phyloP scores from a whole-genome alignment of 2,797 vertebrate species.

The Micropoecilia bifurca region DNA sequence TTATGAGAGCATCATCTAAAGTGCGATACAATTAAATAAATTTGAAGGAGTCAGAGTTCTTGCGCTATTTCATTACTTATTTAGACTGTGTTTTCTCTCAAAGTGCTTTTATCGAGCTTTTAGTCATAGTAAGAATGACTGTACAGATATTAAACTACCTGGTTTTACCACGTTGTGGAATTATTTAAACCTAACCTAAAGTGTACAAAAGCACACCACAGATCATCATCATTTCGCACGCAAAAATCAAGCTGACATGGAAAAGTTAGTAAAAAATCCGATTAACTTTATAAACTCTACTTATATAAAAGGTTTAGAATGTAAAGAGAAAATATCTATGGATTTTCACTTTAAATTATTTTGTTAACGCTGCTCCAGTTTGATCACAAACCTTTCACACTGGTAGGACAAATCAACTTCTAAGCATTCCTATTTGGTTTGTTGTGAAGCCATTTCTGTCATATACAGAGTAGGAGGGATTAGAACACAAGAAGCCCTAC shows the following conservation, averaged over 20 bases:
- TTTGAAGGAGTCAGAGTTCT: background rate
- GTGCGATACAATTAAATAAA: background rate
- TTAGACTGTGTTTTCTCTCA: background rate
- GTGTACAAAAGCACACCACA: background rate
- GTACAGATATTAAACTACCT: background rate
- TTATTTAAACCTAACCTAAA: background rate
- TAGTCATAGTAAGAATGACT: background rate
- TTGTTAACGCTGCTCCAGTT: conserved; percentile 14
- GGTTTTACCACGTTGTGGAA: background rate
- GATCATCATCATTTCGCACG: background rate
- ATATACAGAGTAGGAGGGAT: conserved; percentile 48
- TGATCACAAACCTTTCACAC: conserved; percentile 42
- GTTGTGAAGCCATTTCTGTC: conserved; percentile 75
- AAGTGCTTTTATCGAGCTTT: background rate
- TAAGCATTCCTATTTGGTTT: conserved; percentile 67
- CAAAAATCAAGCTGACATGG: background rate
- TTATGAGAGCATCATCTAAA: background rate
- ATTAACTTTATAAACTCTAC: background rate
- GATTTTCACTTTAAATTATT: background rate
- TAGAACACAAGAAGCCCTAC: conserved; percentile 49
- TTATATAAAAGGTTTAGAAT: background rate
- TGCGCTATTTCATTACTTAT: background rate
- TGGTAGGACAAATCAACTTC: conserved; percentile 75
- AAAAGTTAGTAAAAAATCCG: background rate
- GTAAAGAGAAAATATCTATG: background rate